Conservation (phyloP, 2,113 vertebrate species). For the Sphyrna mokarran region DNA sequence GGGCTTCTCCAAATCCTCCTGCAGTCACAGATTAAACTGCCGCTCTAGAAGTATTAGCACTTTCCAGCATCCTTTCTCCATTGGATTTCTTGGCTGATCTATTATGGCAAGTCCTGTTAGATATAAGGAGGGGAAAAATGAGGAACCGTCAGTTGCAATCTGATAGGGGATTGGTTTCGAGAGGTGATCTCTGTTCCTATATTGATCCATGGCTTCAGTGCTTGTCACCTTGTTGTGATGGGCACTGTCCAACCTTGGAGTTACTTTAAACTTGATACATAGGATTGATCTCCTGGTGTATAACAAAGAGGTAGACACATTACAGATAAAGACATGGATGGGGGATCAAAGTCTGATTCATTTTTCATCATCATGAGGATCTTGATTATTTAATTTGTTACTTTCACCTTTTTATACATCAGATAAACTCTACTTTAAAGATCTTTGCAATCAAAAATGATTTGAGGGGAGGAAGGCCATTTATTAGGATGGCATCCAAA, state of each 20-base stretch:
- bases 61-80: constrained; percentile 66
- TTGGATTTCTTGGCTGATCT: constrained; percentile 85
- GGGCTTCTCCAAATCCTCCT: constrained; percentile 87
- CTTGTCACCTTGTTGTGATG: constrained; percentile 60
- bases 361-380: background rate
- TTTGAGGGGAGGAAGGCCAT: background rate
- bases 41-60: constrained; percentile 61
- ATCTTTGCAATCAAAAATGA: background rate
- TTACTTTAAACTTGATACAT: constrained; percentile 54
- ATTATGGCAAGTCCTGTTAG: constrained; percentile 63
- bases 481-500: background rate
- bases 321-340: background rate
- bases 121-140: constrained; percentile 53
- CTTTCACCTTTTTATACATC: background rate
- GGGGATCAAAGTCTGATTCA: background rate
- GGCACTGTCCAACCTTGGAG: constrained; percentile 42
- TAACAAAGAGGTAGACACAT: constrained; percentile 44
- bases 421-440: background rate
- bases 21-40: constrained; percentile 90
- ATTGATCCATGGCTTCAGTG: constrained; percentile 58
- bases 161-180: constrained; percentile 77
- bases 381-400: background rate
- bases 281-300: constrained; percentile 51
- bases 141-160: constrained; percentile 85
- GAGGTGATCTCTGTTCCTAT: constrained; percentile 63